Evolutionary conservation across 2,797 vertebrate species (phyloP).

Genomic region (Botia almorhae): DNA sequence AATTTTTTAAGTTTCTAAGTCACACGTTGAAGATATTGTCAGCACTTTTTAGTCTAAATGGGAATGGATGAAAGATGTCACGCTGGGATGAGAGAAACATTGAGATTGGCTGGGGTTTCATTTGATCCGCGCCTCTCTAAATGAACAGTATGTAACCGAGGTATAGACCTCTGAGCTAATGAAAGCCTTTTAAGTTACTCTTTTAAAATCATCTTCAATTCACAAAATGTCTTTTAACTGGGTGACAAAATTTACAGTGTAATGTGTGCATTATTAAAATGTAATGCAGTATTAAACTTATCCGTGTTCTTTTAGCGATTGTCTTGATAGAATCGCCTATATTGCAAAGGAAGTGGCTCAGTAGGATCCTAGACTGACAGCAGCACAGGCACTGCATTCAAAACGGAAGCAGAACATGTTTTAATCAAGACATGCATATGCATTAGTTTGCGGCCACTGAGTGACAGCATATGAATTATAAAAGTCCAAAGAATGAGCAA

Average conservation of each 20-base stretch:
- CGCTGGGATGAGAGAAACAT: conserved; percentile 3
- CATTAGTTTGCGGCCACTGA: conserved; percentile 12
- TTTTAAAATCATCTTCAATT: conserved; percentile 28
- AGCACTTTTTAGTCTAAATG: conserved; percentile 38
- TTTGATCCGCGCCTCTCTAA: background rate
- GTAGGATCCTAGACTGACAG: background rate
- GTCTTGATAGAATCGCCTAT: background rate
- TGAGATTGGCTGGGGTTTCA: conserved; percentile 21
- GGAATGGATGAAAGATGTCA: conserved; percentile 35
- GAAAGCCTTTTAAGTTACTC: conserved; percentile 23
- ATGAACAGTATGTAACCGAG: conserved; percentile 10
- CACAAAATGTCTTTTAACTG: conserved; percentile 11
- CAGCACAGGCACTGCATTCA: background rate
- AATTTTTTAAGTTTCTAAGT: conserved; percentile 27
- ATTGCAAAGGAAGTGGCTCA: conserved; percentile 6
- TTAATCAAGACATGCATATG: conserved; percentile 35
- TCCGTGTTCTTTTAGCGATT: background rate
- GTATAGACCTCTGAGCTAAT: background rate
- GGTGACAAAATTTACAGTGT: conserved; percentile 15
- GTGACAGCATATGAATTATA: conserved; percentile 27
- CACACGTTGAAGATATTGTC: background rate
- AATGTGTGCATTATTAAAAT: background rate
- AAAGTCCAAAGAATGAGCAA: conserved; percentile 1
- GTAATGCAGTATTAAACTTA: conserved; percentile 16
- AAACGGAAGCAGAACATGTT: background rate